Percentiles rank a stretch among this genome's conserved stretches.
Conservation (phyloP, 2,888 invertebrate genomes). For the Chironomus tentans region DNA sequence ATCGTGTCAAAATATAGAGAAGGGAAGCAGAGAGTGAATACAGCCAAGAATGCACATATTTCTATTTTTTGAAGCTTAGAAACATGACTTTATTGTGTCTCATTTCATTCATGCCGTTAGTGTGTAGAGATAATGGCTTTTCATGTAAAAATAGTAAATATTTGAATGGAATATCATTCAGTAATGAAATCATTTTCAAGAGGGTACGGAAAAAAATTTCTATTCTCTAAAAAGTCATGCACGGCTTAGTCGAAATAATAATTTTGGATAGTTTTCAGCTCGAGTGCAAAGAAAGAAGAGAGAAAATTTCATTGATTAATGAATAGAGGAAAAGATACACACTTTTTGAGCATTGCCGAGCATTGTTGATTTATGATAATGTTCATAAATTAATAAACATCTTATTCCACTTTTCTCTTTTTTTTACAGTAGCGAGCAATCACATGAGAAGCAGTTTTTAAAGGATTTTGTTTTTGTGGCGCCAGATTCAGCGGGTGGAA, state of each 20-base stretch:
- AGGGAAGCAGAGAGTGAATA: background rate
- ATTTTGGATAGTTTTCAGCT: too few species aligned
- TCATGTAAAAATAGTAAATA: background rate
- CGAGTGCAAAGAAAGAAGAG: too few species aligned
- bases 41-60: background rate
- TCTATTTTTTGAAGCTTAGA: background rate
- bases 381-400: background rate
- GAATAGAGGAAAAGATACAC: background rate
- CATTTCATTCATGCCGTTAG: background rate
- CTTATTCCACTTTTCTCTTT: background rate
- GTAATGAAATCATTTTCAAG: background rate
- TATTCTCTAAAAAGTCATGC: too few species aligned
- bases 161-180: background rate
- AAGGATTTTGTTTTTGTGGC: constrained; percentile 85
- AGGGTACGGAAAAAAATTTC: background rate
- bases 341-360: background rate
- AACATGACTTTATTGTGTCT: background rate
- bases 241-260: too few species aligned
- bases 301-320: background rate
- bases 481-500: constrained; percentile 77
- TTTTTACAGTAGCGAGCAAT: constrained; percentile 54
- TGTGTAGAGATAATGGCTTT: constrained; percentile 2
- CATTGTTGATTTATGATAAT: background rate
- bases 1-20: background rate
- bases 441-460: constrained; percentile 85